Evolutionary conservation across 2,797 vertebrate species (phyloP), one percentile per base, ranked within the genome.

Genomic region (Cynopterus sphinx): DNA sequence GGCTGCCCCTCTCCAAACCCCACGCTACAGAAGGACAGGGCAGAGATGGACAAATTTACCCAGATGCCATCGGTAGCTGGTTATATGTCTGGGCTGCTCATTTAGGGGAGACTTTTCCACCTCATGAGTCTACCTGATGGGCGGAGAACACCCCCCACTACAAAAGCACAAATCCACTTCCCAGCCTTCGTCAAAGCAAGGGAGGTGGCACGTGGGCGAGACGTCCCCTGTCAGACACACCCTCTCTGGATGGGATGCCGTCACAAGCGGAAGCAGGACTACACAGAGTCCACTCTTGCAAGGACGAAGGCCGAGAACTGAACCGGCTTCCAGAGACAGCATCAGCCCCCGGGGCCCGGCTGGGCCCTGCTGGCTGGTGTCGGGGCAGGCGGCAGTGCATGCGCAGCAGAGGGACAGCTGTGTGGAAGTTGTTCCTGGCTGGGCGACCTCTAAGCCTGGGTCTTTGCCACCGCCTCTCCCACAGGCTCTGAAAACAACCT

Each of bases 371-470:
- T 8, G 6, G 8, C 2, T 11, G n/a, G 7, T 10, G 10, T 1
- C 13, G 57, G 31, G 9, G 9, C 33, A 0, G 0, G 41, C 3
- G 26, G 67, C 28, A 65, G 12, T 1, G 12, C 55, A 4, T 19
- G 17, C 28, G 51, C 24, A 26, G 16, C 0, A 0, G 9, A 78
- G 13, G 59, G 43, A 70, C 43, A 33, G 61, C 0, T 22, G 17
- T 21, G 31, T 17, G 31, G 55, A 82, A 33, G 7, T 24, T 65
- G 41, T 33, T 93, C 55, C 46, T 49, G 43, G 53, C n/a, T 24
- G 26, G 2, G 17, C 39, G 24, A 77, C 15, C 65, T 61, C 31
- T 22, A 85, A 33, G 16, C 61, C 53, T 41, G 15, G 26, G 8
- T 49, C 53, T 75, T 39, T 24, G 39, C 10, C 57, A 22, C 57